Percentiles rank a stretch among this genome's conserved stretches.
phyloP scores from a whole-genome alignment of 2,797 vertebrate genomes.

The Microchirus variegatus region DNA sequence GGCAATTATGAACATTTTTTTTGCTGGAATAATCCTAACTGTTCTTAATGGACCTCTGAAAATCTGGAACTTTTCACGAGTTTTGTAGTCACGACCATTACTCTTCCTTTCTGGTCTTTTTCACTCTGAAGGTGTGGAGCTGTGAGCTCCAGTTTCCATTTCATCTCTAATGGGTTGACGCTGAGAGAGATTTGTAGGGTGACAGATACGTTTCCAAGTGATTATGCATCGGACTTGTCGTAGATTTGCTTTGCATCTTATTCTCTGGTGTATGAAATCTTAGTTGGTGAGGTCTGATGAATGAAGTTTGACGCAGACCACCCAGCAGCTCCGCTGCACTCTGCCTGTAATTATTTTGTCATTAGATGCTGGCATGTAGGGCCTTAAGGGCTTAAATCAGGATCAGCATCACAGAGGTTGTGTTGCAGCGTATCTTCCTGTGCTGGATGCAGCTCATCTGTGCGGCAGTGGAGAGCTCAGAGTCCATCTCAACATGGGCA shows the following conservation, averaged over 20 bases:
- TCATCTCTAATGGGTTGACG: conserved; percentile 25
- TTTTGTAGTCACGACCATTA: conserved; percentile 44
- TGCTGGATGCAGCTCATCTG: conserved; percentile 29
- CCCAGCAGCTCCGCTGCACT: conserved; percentile 38
- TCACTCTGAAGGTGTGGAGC: conserved; percentile 48
- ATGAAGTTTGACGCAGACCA: conserved; percentile 59
- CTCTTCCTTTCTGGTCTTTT: conserved; percentile 45
- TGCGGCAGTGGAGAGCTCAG: conserved; percentile 34
- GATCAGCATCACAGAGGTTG: conserved; percentile 41
- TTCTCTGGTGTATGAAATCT: conserved; percentile 24
- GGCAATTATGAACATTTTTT: conserved; percentile 44
- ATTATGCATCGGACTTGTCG: conserved; percentile 6
- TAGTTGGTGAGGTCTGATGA: conserved; percentile 36
- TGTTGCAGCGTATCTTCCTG: conserved; percentile 38
- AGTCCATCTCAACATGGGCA: conserved; percentile 51
- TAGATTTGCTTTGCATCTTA: conserved; percentile 21
- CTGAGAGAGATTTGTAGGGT: conserved; percentile 14
- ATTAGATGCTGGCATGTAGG: conserved; percentile 48
- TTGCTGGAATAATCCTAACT: conserved; percentile 56
- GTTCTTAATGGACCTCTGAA: conserved; percentile 50
- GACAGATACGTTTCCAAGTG: conserved; percentile 25
- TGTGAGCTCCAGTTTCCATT: conserved; percentile 32
- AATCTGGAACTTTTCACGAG: conserved; percentile 59
- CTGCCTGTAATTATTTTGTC: conserved; percentile 54
- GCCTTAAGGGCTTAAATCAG: conserved; percentile 29